A percentile compares a stretch with the other conserved stretches of the same genome.
Evolutionary conservation across 2,888 invertebrate species (phyloP).

Genomic region (Agrenia bidenticulata): DNA sequence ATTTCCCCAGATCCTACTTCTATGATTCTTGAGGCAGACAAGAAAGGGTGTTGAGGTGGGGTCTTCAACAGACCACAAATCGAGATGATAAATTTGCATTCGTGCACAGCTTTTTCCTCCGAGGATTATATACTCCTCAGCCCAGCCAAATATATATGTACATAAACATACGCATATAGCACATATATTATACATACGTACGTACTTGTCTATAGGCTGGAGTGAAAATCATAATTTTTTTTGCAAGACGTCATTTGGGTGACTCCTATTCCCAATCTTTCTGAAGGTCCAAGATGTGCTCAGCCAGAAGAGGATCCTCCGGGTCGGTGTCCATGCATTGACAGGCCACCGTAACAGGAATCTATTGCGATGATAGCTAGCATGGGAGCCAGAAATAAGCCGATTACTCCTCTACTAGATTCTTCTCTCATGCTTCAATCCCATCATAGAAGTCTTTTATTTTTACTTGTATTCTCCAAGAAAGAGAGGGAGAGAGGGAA

Average conservation of each 20-base stretch:
- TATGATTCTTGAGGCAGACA: slow-evolving; percentile 8
- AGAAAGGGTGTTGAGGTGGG: slow-evolving; percentile 15
- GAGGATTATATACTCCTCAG: slow-evolving; percentile 34
- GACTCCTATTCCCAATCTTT: neutral
- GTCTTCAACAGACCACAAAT: slow-evolving; percentile 21
- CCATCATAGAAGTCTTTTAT: slow-evolving; percentile 1
- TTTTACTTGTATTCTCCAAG: neutral
- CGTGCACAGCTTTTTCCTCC: slow-evolving; percentile 37
- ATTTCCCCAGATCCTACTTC: neutral
- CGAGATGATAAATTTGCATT: slow-evolving; percentile 37
- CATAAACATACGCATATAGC: too few relatives aligned
- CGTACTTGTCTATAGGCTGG: too few relatives aligned
- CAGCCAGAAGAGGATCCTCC: neutral
- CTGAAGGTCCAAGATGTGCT: slow-evolving; percentile 1
- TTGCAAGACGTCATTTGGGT: slow-evolving; percentile 9
- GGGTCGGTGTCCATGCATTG: slow-evolving; percentile 5
- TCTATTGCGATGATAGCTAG: slow-evolving; percentile 18
- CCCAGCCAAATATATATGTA: too few relatives aligned
- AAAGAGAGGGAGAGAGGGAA: neutral
- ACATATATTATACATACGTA: too few relatives aligned
- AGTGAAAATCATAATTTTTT: slow-evolving; percentile 38
- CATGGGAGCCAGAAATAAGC: slow-evolving; percentile 24
- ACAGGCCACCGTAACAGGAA: slow-evolving; percentile 13
- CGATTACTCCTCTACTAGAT: slow-evolving; percentile 24
- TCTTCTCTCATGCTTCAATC: slow-evolving; percentile 18